Base-by-base conservation (phyloP, 1,140 invertebrate genomes). In the Ericerus pela region DNA sequence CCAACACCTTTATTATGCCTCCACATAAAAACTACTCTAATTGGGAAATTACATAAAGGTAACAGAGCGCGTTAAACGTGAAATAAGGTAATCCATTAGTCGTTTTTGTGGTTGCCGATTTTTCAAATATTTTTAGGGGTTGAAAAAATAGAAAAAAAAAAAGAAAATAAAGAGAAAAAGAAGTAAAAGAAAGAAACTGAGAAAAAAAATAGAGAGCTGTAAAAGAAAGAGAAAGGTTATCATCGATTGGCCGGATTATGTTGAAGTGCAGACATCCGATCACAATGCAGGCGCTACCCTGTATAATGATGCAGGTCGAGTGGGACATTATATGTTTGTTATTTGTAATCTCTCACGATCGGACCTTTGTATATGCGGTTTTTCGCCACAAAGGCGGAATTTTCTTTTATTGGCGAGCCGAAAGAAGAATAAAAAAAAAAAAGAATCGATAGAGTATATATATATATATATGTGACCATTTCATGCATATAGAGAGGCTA, bases 11-110 rank as follows among this genome's bases (percentile, higher is more conserved):
- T n/a, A n/a, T n/a, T n/a, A n/a, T n/a, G n/a, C n/a, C n/a, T n/a
- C n/a, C n/a, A n/a, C n/a, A n/a, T n/a, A n/a, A n/a, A n/a, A n/a
- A n/a, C n/a, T n/a, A n/a, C n/a, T n/a, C n/a, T n/a, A n/a, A n/a
- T n/a, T n/a, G n/a, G n/a, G n/a, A n/a, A n/a, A 47, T 47, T 47
- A 47, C 41, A 24, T 47, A 47, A 24, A 47, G 41, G 41, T 24
- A 47, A 47, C 26, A 24, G 26, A 47, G 41, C 41, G 41, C 10
- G 14, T 24, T 47, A 47, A 47, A 24, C 26, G 26, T 24, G 26
- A 47, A 47, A 47, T 47, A 47, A 47, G 41, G 41, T 47, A 47
- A 47, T 47, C 41, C 41, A 47, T 47, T 47, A 47, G 41, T n/a
- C 41, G 41, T 5, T 24, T 47, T 18, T 38, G 3, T 18, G 20